Conservation (phyloP, 2,888 invertebrate species). For the Tachina grossa region DNA sequence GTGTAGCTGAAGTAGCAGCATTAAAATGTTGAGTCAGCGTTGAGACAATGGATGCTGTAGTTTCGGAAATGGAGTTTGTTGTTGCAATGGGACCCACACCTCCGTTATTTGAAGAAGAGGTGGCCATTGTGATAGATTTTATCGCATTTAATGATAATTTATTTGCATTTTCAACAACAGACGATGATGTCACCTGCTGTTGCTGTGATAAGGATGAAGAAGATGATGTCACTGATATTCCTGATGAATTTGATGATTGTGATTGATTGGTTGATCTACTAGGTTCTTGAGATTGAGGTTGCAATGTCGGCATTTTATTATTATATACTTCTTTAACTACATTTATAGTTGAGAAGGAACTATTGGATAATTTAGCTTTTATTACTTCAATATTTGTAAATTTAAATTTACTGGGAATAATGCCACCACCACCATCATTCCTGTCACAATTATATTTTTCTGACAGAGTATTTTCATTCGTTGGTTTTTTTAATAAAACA, state of each 20-base stretch:
- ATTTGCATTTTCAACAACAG: constrained; percentile 63
- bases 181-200: constrained; percentile 71
- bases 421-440: constrained; percentile 15
- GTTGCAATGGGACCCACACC: constrained; percentile 73
- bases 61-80: constrained; percentile 75
- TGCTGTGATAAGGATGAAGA: constrained; percentile 72
- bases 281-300: constrained; percentile 71
- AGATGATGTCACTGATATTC: constrained; percentile 73
- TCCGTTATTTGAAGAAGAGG: constrained; percentile 69
- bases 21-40: constrained; percentile 80
- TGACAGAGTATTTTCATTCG: constrained; percentile 27
- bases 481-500: constrained; percentile 43
- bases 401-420: constrained; percentile 70
- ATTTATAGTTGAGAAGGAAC: constrained; percentile 73
- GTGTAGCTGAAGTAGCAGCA: constrained; percentile 77
- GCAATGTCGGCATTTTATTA: constrained; percentile 73
- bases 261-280: constrained; percentile 63
- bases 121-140: constrained; percentile 44
- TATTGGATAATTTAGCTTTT: constrained; percentile 78
- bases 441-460: constrained; percentile 39
- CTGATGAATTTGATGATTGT: constrained; percentile 74
- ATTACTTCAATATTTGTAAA: constrained; percentile 77
- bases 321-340: constrained; percentile 72
- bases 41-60: constrained; percentile 76
- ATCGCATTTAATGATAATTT: constrained; percentile 44